Percentiles rank a stretch among this genome's conserved stretches.
Evolutionary conservation across 30 jellyfish, hydroid and myxozoan species (phyloP).

Genomic region (Aurelia aurita): DNA sequence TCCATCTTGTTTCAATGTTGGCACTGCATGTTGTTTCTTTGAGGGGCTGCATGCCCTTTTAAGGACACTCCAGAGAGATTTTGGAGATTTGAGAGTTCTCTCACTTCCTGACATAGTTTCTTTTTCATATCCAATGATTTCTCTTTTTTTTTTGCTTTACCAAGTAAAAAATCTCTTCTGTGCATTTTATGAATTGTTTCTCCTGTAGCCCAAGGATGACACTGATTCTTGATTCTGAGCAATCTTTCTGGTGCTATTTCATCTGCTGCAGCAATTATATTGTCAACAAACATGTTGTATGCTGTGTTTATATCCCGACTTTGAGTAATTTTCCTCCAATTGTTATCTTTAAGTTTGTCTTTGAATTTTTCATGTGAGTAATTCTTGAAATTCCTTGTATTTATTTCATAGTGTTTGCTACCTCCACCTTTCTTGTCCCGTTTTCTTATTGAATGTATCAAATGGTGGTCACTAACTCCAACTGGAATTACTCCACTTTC

Average conservation of each 20-base stretch:
- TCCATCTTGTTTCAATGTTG: no score
- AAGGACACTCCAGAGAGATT: no score
- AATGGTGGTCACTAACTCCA: slow-evolving; percentile 51
- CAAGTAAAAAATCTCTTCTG: slow-evolving; percentile 30
- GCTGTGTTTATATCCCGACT: slow-evolving; percentile 3
- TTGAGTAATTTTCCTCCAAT: slow-evolving; percentile 1
- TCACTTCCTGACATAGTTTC: slow-evolving; percentile 41
- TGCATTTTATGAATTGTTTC: slow-evolving; percentile 39
- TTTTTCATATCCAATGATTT: slow-evolving; percentile 37
- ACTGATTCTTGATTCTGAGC: slow-evolving; percentile 38
- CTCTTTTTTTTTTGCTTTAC: slow-evolving; percentile 15
- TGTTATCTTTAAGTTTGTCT: slow-evolving; percentile 14
- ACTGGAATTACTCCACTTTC: slow-evolving; percentile 48
- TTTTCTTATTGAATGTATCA: slow-evolving; percentile 30
- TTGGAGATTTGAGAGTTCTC: slow-evolving; percentile 33
- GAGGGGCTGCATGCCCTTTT: slow-evolving; percentile 25
- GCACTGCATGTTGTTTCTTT: no score
- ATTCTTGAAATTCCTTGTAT: slow-evolving; percentile 38
- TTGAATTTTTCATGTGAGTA: slow-evolving; percentile 33
- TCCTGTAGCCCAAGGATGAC: slow-evolving; percentile 50
- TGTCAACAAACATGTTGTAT: slow-evolving; percentile 48
- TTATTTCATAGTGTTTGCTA: slow-evolving; percentile 31
- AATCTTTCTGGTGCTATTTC: slow-evolving; percentile 31
- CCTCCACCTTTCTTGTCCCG: slow-evolving; percentile 38
- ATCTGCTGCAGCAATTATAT: slow-evolving; percentile 42